Base-by-base conservation (phyloP, 2,113 vertebrate genomes). In the Pelmatolapia mariae region DNA sequence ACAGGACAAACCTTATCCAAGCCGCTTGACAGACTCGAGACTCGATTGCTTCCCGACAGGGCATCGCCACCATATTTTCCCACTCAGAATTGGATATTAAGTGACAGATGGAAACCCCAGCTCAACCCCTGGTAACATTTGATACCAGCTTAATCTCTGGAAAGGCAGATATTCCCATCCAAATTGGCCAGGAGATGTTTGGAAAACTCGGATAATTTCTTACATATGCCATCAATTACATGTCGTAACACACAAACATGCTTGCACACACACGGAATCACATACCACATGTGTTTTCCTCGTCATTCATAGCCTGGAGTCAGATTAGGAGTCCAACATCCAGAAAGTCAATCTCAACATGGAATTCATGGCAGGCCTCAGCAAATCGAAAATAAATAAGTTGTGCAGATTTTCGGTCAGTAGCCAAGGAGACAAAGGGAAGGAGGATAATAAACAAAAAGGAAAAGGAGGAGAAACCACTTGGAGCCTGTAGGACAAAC, bases 251-350 rank as follows among this genome's bases (percentile, higher is more conserved):
- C 66, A 85, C 78, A 93, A 89, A 89, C 86, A 87, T 24, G 2
- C 87, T 81, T 11, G 73, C 19, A 66, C 47, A 84, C 85, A 85
- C 88, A 90, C 50, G 53, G 11, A 89, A 85, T 59, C 82, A 83
- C 93, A 95, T 89, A 85, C 89, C 90, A 89, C 83, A 91, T 81
- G 26, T 89, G 81, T 71, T 95, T 94, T 93, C 91, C 82, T 85
- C 87, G 18, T 76, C 86, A 82, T 82, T 89, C 50, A 83, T 59
- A 57, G 86, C 91, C 90, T 83, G 84, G 61, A 89, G 82, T 91
- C 82, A 88, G 52, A 91, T 90, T 81, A 29, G 71, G 86, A 89
- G 81, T 84, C 54, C 87, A 85, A 89, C 63, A 89, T 82, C 82
- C 88, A 86, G 40, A 85, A 59, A 88, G 89, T 52, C 79, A 53